Evolutionary conservation across 2,797 vertebrate genomes (phyloP).

Genomic region (Ataeniobius toweri): DNA sequence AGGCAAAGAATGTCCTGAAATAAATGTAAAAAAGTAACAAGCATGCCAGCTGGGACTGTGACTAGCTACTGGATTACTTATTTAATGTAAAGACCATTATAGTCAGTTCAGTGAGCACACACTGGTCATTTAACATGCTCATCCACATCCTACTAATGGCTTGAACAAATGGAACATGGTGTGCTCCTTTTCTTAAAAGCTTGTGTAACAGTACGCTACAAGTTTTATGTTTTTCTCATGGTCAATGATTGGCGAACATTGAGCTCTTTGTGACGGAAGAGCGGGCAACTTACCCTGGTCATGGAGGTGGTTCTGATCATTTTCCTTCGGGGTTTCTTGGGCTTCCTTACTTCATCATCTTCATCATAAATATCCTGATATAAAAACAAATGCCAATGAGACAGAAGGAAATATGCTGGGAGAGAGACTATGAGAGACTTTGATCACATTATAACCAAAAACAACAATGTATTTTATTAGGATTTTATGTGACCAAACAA

Average conservation of each 20-base stretch:
- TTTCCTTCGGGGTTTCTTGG: constrained; percentile 85
- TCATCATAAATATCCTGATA: constrained; percentile 86
- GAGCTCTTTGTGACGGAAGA: constrained; percentile 19
- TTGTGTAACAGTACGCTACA: constrained; percentile 43
- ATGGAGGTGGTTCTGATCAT: constrained; percentile 86
- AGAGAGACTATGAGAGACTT: neutral
- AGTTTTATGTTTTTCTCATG: constrained; percentile 32
- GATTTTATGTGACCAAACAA: no score
- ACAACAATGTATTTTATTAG: no score
- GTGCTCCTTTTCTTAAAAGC: constrained; percentile 65
- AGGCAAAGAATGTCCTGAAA: constrained; percentile 4
- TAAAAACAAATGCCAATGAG: constrained; percentile 16
- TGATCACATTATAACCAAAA: no score
- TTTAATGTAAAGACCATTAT: constrained; percentile 70
- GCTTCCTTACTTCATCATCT: constrained; percentile 85
- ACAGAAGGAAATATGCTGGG: neutral
- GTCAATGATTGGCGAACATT: constrained; percentile 61
- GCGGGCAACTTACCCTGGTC: constrained; percentile 76
- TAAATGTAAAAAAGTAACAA: constrained; percentile 35
- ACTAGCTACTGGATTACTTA: constrained; percentile 67
- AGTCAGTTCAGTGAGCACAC: constrained; percentile 58
- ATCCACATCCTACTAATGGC: constrained; percentile 69
- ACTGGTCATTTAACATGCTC: constrained; percentile 63
- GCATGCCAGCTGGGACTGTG: constrained; percentile 47
- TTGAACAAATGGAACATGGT: constrained; percentile 59